Conservation (phyloP, 2,797 vertebrate genomes). For the Coregonus suidteri region DNA sequence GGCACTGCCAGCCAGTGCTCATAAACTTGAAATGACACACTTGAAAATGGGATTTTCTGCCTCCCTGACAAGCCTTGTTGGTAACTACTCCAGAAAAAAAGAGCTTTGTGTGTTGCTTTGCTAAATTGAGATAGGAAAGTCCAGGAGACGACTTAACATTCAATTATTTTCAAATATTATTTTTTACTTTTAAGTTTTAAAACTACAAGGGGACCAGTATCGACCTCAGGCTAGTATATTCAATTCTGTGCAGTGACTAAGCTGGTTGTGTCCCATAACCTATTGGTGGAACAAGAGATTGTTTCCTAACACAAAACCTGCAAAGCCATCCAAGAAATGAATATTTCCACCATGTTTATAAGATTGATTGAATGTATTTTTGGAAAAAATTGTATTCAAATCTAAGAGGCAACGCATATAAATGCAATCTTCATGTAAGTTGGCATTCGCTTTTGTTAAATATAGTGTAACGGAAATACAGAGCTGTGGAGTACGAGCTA, state of each 20-base stretch:
- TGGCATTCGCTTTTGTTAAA: too few species aligned
- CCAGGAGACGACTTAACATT: neutral
- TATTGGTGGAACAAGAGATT: too few species aligned
- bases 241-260: neutral
- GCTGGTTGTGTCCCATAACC: neutral
- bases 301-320: neutral
- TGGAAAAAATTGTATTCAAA: too few species aligned
- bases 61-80: constrained; percentile 25
- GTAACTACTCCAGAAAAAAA: neutral
- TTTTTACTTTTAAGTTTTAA: neutral
- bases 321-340: neutral
- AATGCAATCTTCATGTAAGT: too few species aligned
- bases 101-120: neutral
- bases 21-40: constrained; percentile 37
- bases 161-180: too few species aligned
- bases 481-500: too few species aligned
- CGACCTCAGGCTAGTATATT: neutral
- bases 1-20: neutral
- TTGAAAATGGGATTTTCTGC: constrained; percentile 25
- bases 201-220: neutral
- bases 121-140: constrained; percentile 15
- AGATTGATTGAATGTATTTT: too few species aligned
- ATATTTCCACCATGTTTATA: neutral
- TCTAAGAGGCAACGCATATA: too few species aligned
- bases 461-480: too few species aligned